Evolutionary conservation across 1,140 invertebrate species (phyloP).

Genomic region (Drosophila quadrilineata): DNA sequence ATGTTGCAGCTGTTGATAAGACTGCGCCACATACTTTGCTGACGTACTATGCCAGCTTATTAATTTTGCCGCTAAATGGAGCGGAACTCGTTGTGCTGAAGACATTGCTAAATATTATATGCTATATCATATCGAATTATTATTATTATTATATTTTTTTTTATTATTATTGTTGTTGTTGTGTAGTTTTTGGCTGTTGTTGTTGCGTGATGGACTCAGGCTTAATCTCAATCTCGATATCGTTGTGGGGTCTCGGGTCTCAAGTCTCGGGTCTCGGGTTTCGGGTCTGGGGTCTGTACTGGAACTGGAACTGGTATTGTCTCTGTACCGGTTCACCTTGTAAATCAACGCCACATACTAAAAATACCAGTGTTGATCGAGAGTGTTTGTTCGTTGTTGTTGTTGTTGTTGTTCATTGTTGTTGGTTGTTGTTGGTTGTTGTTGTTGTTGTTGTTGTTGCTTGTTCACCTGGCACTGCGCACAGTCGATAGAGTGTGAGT

Average conservation of each 20-base stretch:
- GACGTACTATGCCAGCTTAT: conserved; percentile 14
- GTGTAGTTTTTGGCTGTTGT: not conserved
- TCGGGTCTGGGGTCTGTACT: conserved; percentile 5
- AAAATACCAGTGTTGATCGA: conserved; percentile 43
- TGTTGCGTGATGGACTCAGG: conserved; percentile 1
- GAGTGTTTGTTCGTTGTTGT: conserved; percentile 13
- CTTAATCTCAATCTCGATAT: not conserved
- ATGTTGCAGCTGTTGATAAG: not conserved
- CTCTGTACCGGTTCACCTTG: conserved; percentile 47
- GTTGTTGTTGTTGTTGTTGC: conserved; percentile 12
- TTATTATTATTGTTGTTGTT: not conserved
- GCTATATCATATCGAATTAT: no score
- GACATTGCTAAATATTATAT: no score
- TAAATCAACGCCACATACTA: conserved; percentile 47
- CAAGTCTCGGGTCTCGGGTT: not conserved
- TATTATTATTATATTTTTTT: no score
- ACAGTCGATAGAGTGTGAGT: no score
- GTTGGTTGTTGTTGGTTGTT: conserved; percentile 10
- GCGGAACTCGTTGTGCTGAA: conserved; percentile 22
- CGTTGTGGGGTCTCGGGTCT: not conserved
- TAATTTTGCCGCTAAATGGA: conserved; percentile 28
- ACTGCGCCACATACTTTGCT: not conserved
- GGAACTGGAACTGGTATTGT: conserved; percentile 46
- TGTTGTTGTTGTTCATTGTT: conserved; percentile 24
- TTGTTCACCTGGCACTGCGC: conserved; percentile 19